A percentile compares a stretch with the other conserved stretches of the same genome.
phyloP scores from a whole-genome alignment of 2,797 vertebrate genomes.

The Gila robusta region DNA sequence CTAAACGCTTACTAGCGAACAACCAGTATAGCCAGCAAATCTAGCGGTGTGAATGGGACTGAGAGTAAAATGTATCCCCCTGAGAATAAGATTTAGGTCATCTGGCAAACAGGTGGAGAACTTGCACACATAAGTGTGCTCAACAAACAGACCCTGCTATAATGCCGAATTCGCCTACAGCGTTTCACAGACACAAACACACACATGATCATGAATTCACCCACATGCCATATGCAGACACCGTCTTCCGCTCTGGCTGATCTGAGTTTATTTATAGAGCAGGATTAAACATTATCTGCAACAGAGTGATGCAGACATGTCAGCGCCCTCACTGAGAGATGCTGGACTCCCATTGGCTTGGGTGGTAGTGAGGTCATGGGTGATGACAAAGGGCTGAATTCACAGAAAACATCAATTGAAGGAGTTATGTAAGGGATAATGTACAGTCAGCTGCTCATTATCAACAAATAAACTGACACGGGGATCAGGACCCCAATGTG shows the following conservation, averaged over 20 bases:
- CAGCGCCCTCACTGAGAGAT: constrained; percentile 28
- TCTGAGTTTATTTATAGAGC: constrained; percentile 55
- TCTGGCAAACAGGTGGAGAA: constrained; percentile 57
- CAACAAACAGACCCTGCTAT: constrained; percentile 2
- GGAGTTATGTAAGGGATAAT: constrained; percentile 7
- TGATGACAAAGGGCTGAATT: constrained; percentile 28
- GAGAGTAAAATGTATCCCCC: not conserved
- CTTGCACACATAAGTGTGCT: not conserved
- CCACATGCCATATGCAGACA: constrained; percentile 10
- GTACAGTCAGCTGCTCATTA: not conserved
- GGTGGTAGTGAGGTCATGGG: not conserved
- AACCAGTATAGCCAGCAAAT: not conserved
- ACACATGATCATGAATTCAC: constrained; percentile 33
- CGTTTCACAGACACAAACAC: not conserved
- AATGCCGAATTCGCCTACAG: constrained; percentile 30
- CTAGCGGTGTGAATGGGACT: not conserved
- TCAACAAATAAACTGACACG: not conserved
- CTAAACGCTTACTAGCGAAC: not conserved
- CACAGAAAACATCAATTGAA: not conserved
- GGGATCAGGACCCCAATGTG: not conserved
- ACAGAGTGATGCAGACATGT: constrained; percentile 44
- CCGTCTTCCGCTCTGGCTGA: constrained; percentile 31
- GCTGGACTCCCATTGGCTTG: constrained; percentile 28
- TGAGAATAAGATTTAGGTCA: constrained; percentile 43
- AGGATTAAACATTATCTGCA: constrained; percentile 50